These are phyloP conservation scores for Tipula helvola DNA, from an alignment of 2,888 invertebrate genomes.

Conservation along the genomic window DNA sequence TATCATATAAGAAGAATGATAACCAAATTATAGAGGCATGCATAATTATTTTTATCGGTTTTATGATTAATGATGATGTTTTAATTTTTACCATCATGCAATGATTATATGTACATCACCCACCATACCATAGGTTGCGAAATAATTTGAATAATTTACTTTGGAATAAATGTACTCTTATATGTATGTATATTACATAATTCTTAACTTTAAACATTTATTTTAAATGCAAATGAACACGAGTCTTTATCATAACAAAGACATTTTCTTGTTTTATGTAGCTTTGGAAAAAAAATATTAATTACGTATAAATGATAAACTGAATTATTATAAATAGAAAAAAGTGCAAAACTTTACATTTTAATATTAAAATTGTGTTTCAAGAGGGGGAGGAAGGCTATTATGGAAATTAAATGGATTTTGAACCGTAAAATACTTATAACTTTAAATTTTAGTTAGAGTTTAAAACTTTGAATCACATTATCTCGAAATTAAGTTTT, in stretches of 20 bases:
- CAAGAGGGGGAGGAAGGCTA: not conserved
- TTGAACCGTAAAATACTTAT: too few species aligned
- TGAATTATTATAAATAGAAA: not conserved
- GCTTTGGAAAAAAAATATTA: not conserved
- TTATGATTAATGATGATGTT: not conserved
- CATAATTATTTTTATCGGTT: not conserved
- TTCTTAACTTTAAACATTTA: not conserved
- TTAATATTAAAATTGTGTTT: not conserved
- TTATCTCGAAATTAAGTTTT: too few species aligned
- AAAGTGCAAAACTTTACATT: not conserved
- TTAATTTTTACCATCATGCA: not conserved
- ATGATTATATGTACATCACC: not conserved
- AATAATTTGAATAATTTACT: not conserved
- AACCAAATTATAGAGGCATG: not conserved
- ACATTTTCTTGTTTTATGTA: not conserved
- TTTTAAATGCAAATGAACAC: not conserved
- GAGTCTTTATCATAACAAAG: not conserved
- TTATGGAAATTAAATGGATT: not conserved
- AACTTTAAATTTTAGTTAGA: too few species aligned
- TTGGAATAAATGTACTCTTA: not conserved
- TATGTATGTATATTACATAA: not conserved
- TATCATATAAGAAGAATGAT: not conserved
- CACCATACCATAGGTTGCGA: not conserved
- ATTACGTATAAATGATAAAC: not conserved
- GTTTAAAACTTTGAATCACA: too few species aligned